These are phyloP conservation scores for Drosophila virilis DNA, from an alignment of 1,140 invertebrate species.

Conservation along the genomic window DNA sequence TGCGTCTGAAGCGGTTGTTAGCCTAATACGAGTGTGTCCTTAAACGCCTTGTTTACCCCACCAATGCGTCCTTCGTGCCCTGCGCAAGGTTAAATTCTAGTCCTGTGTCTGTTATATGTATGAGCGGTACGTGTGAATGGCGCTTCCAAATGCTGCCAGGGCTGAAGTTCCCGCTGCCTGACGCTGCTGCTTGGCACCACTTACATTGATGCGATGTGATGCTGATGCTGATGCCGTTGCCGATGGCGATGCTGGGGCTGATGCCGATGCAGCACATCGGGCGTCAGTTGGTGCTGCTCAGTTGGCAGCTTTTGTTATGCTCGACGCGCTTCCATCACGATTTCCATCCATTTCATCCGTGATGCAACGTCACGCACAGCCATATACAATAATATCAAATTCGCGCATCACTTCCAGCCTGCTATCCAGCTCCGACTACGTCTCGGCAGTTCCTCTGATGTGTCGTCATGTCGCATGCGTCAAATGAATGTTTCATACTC, in stretches of 20 bases:
- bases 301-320: conserved; percentile 60
- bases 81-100: conserved; percentile 13
- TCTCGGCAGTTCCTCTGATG: conserved; percentile 25
- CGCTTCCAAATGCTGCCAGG: conserved; percentile 16
- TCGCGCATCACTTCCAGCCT: conserved; percentile 39
- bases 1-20: not conserved
- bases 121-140: conserved; percentile 45
- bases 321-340: conserved; percentile 76
- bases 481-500: conserved; percentile 80
- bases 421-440: not conserved
- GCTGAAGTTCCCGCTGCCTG: not conserved
- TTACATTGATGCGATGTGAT: conserved; percentile 23
- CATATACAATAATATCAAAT: conserved; percentile 77
- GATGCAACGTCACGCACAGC: conserved; percentile 77
- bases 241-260: not conserved
- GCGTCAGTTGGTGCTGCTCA: conserved; percentile 33
- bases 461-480: conserved; percentile 75
- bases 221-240: not conserved
- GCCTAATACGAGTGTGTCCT: conserved; percentile 10
- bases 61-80: not conserved
- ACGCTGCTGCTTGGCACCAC: conserved; percentile 6
- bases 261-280: conserved; percentile 27
- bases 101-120: conserved; percentile 25
- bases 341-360: conserved; percentile 37
- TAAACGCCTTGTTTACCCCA: not conserved